A percentile compares a stretch with the other conserved stretches of the same genome.
Evolutionary conservation across 1,140 invertebrate genomes (phyloP).

Genomic region (Cecropterus lyciades): DNA sequence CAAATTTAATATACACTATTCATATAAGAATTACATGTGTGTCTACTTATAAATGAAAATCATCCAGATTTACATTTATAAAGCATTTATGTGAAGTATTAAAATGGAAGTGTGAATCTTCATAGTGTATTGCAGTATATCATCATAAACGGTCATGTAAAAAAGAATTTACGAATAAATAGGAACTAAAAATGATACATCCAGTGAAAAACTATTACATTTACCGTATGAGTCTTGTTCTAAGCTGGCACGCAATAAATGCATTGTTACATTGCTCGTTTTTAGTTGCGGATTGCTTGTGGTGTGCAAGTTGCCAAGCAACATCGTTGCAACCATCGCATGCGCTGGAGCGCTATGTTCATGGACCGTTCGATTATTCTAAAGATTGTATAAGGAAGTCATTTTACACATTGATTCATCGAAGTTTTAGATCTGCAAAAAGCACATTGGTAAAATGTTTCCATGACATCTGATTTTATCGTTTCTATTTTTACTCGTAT

Average conservation of each 20-base stretch:
- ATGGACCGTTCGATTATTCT: slow-evolving; percentile 12
- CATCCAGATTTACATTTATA: no score
- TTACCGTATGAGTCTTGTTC: no score
- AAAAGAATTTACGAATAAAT: no score
- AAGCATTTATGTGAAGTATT: no score
- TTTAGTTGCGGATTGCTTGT: slow-evolving; percentile 2
- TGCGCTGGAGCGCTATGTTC: background rate
- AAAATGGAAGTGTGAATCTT: no score
- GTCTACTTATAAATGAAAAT: no score
- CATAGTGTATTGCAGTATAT: no score
- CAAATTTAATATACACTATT: no score
- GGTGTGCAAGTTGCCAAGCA: slow-evolving; percentile 14
- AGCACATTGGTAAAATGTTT: slow-evolving; percentile 39
- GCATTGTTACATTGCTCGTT: background rate
- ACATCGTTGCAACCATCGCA: slow-evolving; percentile 6
- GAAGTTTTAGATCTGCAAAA: slow-evolving; percentile 52
- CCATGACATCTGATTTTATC: background rate
- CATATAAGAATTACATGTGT: no score
- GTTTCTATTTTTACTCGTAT: background rate
- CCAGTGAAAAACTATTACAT: no score
- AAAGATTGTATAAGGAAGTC: slow-evolving; percentile 18
- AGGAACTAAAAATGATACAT: no score
- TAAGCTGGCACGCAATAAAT: background rate
- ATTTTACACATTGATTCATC: slow-evolving; percentile 30
- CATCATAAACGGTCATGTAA: no score